phyloP scores from a whole-genome alignment of 1,140 invertebrate genomes.

The Psix sp. region DNA sequence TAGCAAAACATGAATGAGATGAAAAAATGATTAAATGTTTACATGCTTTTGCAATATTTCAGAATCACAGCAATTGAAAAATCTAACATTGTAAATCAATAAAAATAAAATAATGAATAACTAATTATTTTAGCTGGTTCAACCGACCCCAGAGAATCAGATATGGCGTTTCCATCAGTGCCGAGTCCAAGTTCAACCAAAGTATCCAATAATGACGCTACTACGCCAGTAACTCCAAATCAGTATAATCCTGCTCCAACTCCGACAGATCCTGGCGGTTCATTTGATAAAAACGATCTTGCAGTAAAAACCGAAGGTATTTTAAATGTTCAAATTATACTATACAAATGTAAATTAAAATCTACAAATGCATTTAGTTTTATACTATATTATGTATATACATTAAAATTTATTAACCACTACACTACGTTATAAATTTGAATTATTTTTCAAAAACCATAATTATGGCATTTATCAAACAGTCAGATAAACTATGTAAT shows the following conservation, averaged over 20 bases:
- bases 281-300: constrained; percentile 36
- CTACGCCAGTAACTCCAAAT: constrained; percentile 58
- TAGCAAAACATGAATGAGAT: too few species aligned
- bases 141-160: constrained; percentile 38
- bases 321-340: constrained; percentile 9
- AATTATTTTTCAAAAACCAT: too few species aligned
- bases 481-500: too few species aligned
- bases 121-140: constrained; percentile 37
- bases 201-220: constrained; percentile 31
- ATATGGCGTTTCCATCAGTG: constrained; percentile 64
- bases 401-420: too few species aligned
- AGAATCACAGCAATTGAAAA: too few species aligned
- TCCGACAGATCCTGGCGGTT: constrained; percentile 46
- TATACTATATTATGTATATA: too few species aligned
- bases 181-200: constrained; percentile 48
- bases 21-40: too few species aligned
- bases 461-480: too few species aligned
- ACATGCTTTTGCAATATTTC: too few species aligned
- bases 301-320: constrained; percentile 54
- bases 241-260: constrained; percentile 67
- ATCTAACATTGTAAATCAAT: neutral
- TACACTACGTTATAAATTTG: too few species aligned
- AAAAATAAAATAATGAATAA: neutral
- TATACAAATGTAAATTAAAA: too few species aligned
- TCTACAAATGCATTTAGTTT: too few species aligned